A percentile compares a stretch with the other conserved stretches of the same genome.
phyloP scores from a whole-genome alignment of 2,113 vertebrate genomes.

The Pithys albifrons region DNA sequence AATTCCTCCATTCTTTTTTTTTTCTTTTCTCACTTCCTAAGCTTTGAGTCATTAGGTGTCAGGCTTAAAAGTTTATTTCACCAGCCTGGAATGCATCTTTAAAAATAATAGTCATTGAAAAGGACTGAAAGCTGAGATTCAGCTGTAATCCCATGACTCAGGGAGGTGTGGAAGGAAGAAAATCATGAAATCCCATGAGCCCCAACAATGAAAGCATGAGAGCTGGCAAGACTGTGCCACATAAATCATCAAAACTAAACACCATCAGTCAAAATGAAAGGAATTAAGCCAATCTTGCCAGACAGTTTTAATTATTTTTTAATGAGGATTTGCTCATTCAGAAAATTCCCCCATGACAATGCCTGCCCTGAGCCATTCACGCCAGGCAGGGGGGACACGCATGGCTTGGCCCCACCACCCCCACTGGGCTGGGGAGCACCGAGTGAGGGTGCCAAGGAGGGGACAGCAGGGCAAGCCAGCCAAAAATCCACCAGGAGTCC shows the following conservation, averaged over 20 bases:
- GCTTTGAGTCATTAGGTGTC: constrained; percentile 57
- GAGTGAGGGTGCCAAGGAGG: neutral
- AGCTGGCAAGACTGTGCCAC: constrained; percentile 37
- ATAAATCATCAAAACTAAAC: constrained; percentile 47
- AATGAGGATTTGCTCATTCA: constrained; percentile 70
- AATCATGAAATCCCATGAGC: constrained; percentile 49
- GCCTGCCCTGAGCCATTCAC: neutral
- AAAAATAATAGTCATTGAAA: constrained; percentile 37
- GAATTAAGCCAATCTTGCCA: constrained; percentile 47
- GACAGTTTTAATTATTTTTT: constrained; percentile 65
- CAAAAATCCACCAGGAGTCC: neutral
- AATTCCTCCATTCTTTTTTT: neutral
- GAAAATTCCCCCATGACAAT: constrained; percentile 50
- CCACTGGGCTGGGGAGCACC: fast-evolving
- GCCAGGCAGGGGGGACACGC: neutral
- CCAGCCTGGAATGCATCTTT: constrained; percentile 57
- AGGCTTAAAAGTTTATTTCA: constrained; percentile 48
- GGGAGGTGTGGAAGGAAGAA: constrained; percentile 55
- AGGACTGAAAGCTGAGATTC: constrained; percentile 1
- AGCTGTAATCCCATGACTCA: constrained; percentile 57
- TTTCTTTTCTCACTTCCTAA: constrained; percentile 10
- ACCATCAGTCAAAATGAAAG: constrained; percentile 46
- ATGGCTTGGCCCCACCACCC: neutral
- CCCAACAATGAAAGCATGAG: constrained; percentile 28
- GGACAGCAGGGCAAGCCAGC: neutral